These are phyloP conservation scores for Invenusta paracnida DNA, from an alignment of 2,888 invertebrate genomes.

Conservation along the genomic window DNA sequence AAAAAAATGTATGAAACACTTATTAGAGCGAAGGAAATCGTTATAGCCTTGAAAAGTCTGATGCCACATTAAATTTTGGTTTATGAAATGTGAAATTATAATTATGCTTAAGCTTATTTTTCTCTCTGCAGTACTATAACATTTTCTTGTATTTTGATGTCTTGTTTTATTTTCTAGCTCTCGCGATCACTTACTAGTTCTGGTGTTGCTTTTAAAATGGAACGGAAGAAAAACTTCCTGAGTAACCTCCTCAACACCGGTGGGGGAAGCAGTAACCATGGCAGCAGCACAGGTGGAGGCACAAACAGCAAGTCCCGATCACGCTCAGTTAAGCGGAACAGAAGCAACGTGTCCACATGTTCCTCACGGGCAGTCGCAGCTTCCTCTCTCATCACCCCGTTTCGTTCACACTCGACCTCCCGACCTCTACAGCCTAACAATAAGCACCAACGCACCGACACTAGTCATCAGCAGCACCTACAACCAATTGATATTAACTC, in stretches of 20 bases:
- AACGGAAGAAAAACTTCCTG: not conserved
- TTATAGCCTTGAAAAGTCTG: no score
- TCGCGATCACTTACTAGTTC: no score
- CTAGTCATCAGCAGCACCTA: no score
- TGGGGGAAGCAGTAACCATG: not conserved
- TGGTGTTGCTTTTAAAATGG: no score
- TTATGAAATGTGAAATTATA: no score
- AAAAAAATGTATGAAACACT: no score
- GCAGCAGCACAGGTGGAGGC: not conserved
- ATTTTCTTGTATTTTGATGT: no score
- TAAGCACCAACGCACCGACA: not conserved
- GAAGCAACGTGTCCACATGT: not conserved
- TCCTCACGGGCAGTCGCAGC: not conserved
- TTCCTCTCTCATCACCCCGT: not conserved
- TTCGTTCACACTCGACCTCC: not conserved
- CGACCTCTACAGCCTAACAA: slow-evolving; percentile 49
- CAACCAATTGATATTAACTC: not conserved
- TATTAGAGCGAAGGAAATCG: no score
- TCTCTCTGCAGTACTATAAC: no score
- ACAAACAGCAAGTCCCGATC: not conserved
- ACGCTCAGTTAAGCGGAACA: not conserved
- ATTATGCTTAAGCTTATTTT: no score
- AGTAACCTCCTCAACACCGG: not conserved
- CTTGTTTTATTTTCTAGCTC: no score
- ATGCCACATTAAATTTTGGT: no score